Evolutionary conservation across 2,113 vertebrate genomes (phyloP).

Genomic region (Erythrocercus mccallii): DNA sequence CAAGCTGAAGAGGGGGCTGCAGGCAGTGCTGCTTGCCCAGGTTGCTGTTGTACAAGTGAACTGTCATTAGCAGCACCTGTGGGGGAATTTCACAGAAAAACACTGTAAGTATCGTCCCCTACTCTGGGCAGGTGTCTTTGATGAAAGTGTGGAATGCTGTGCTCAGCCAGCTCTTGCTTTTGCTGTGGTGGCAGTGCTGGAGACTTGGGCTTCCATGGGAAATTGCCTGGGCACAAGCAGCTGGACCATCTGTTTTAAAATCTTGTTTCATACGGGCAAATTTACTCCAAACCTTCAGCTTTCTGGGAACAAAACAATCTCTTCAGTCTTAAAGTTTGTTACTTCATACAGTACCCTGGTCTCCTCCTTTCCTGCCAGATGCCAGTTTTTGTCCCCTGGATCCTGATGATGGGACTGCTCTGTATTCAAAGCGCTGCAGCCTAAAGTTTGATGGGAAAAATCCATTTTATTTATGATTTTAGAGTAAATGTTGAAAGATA

Average conservation of each 20-base stretch:
- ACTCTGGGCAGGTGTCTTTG: no score
- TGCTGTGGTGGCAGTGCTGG: background rate
- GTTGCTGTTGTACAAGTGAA: background rate
- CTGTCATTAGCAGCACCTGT: fast-evolving
- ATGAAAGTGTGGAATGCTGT: background rate
- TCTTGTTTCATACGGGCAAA: background rate
- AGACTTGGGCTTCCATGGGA: fast-evolving
- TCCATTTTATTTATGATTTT: constrained; percentile 21
- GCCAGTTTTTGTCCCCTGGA: background rate
- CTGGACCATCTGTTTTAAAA: background rate
- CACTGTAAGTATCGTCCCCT: fast-evolving
- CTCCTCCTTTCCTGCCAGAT: background rate
- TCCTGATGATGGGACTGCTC: background rate
- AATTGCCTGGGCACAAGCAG: fast-evolving
- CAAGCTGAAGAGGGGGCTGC: fast-evolving
- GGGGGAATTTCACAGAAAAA: background rate
- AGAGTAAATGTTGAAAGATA: background rate
- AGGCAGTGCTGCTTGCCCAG: background rate
- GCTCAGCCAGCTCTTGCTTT: background rate
- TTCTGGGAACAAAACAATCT: background rate
- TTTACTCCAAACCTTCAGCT: background rate
- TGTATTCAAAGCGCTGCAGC: background rate
- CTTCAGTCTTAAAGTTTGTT: background rate
- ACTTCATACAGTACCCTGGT: background rate
- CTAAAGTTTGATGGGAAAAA: background rate